Evolutionary conservation across 92 coral and sea anemone genomes (phyloP).

Genomic region (Nematostella vectensis): DNA sequence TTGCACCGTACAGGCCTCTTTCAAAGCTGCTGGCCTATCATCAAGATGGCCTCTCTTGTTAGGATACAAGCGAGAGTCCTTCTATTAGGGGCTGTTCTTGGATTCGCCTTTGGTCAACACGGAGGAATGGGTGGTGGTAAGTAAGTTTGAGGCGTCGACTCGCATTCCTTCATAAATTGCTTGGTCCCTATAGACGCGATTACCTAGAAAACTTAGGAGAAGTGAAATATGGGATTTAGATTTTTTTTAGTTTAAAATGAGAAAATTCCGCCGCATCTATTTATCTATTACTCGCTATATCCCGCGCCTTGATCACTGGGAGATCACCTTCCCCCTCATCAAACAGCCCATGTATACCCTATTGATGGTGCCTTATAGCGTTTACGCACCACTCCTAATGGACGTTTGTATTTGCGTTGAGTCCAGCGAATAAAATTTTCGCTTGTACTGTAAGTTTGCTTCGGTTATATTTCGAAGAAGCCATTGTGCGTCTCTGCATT

Average conservation of each 20-base stretch:
- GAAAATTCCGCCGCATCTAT: not conserved
- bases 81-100: slow-evolving; percentile 22
- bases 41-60: slow-evolving; percentile 33
- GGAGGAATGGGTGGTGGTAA: no score
- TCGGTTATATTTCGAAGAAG: no score
- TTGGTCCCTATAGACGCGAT: not conserved
- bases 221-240: no score
- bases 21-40: slow-evolving; percentile 11
- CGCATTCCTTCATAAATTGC: slow-evolving; percentile 3
- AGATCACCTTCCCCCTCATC: not conserved
- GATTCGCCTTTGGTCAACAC: slow-evolving; percentile 19
- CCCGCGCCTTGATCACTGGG: not conserved
- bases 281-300: not conserved
- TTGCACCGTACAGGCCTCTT: slow-evolving; percentile 49
- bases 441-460: no score
- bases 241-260: no score
- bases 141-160: slow-evolving; percentile 30
- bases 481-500: no score
- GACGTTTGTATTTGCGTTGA: no score
- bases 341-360: no score
- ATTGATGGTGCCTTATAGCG: no score
- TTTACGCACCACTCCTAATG: no score
- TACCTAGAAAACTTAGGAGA: no score
- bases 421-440: no score
- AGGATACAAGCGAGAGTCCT: slow-evolving; percentile 19